Base-by-base conservation (phyloP, 92 coral and sea anemone genomes). In the Anthopleura xanthogrammica region DNA sequence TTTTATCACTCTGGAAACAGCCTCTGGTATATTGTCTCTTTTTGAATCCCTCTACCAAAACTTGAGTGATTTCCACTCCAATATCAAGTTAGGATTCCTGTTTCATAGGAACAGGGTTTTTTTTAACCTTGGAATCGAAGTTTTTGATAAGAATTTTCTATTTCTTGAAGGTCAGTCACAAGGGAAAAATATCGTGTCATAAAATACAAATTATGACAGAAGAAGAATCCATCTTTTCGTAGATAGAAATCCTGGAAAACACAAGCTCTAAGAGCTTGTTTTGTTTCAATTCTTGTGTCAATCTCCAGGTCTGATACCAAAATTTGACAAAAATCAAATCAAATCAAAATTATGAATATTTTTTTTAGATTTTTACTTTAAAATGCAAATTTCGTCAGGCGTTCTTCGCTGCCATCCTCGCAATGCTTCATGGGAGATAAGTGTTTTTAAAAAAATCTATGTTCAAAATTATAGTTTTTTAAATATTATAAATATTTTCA, bases 1-100 rank as follows among this genome's bases (percentile, higher is more conserved):
- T n/a, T n/a, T 19, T 20, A 48, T 83, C 86, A 74, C 86, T 76
- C 72, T 83, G 86, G 80, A 55, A 83, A 83, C 79, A 24, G 72
- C 82, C 74, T 68, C 74, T 14, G 42, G 41, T 23, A 29, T 29
- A 62, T 36, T 13, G 1, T 29, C 24, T 10, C 29, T 29, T 0
- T 36, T 42, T n/a, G 29, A 68, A 68, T 68, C 74, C 42, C 29
- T 68, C 5, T 16, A 29, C 41, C 41, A 68, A 68, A 23, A 36
- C 74, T 29, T 36, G 14, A 23, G 74, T 29, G 13, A 23, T 24
- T 68, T 68, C 29, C 14, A 12, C 74, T 68, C 20, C 24, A 68
- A 8, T 11, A 29, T 36, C 41, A 12, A 68, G 36, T 8, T 29
- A 8, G 42, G 16, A 68, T 23, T 8, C 1, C 14, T 8, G 17